Base-by-base conservation (phyloP, 2,113 vertebrate species). In the Callopanchax toddi region DNA sequence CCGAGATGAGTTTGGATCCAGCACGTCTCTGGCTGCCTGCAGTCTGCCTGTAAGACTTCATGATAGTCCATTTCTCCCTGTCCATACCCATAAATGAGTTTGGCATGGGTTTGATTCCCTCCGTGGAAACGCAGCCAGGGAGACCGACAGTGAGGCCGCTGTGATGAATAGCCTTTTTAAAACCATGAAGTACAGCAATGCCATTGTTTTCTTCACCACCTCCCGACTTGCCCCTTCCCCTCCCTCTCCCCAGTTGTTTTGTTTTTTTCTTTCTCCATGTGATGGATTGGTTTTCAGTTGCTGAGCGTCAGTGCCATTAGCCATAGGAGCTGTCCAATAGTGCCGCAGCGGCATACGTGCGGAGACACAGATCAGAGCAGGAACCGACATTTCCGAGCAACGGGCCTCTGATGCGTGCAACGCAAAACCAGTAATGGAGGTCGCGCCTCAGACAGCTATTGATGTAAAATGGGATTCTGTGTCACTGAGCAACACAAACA, bases 111-210 rank as follows among this genome's bases (percentile, higher is more conserved):
- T 87, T 87, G 85, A 85, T 86, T 86, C 83, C 83, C 87, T 85
- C 72, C 58, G 40, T 67, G 78, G 85, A 88, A 64, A 79, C 63
- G 60, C 71, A 81, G 76, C 79, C 84, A 82, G 74, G 77, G 65
- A 74, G 71, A 40, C 82, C 91, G 91, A 92, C 92, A 91, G 83
- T 69, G 78, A 67, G 59, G 76, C 85, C 78, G 71, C 60, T 81
- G 84, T 93, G 90, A 92, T 92, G 72, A 91, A 92, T 91, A 85
- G 89, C 85, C 86, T 85, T 89, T 53, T 90, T 91, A 87, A 89
- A 91, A 84, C 79, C 67, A 91, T 85, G 86, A 90, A 90, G 86
- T 88, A 81, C 79, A 85, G 72, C 32, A 3, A 66, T 36, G 42
- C 72, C 76, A 69, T 84, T 83, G 85, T 88, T 84, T 86, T 87